These are phyloP conservation scores for Rambutsinella grinnellia DNA, from an alignment of 2,888 invertebrate species.

Conservation along the genomic window DNA sequence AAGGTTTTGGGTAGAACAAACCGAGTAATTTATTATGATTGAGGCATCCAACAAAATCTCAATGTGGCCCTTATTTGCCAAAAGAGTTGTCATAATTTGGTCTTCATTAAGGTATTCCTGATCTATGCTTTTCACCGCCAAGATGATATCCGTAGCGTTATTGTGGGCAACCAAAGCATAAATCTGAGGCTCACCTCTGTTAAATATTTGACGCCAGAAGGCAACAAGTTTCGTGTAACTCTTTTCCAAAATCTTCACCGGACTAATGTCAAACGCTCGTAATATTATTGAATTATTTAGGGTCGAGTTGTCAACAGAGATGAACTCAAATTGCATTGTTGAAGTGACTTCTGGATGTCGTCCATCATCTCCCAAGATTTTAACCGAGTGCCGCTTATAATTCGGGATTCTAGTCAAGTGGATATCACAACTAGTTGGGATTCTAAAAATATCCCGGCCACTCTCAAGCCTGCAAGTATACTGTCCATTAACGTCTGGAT, in stretches of 20 bases:
- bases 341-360: slow-evolving; percentile 89
- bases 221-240: slow-evolving; percentile 72
- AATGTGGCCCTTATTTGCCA: slow-evolving; percentile 77
- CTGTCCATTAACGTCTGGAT: slow-evolving; percentile 89
- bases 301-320: slow-evolving; percentile 83
- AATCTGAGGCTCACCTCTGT: slow-evolving; percentile 73
- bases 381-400: slow-evolving; percentile 73
- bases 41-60: slow-evolving; percentile 75
- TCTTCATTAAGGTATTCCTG: slow-evolving; percentile 75
- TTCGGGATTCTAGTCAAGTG: slow-evolving; percentile 80
- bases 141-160: slow-evolving; percentile 78
- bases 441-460: slow-evolving; percentile 68
- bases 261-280: slow-evolving; percentile 80
- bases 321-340: slow-evolving; percentile 85
- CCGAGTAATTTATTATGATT: slow-evolving; percentile 81
- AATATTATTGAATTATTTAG: slow-evolving; percentile 87
- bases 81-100: slow-evolving; percentile 77
- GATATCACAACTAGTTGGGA: slow-evolving; percentile 84
- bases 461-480: slow-evolving; percentile 85
- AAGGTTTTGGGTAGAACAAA: slow-evolving; percentile 74
- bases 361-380: slow-evolving; percentile 90
- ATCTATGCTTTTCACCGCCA: slow-evolving; percentile 73
- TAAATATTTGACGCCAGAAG: slow-evolving; percentile 62
- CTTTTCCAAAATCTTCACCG: slow-evolving; percentile 81
- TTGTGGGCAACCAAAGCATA: slow-evolving; percentile 82